Conservation (phyloP, 2,797 vertebrate species). For the Remorina albescens region DNA sequence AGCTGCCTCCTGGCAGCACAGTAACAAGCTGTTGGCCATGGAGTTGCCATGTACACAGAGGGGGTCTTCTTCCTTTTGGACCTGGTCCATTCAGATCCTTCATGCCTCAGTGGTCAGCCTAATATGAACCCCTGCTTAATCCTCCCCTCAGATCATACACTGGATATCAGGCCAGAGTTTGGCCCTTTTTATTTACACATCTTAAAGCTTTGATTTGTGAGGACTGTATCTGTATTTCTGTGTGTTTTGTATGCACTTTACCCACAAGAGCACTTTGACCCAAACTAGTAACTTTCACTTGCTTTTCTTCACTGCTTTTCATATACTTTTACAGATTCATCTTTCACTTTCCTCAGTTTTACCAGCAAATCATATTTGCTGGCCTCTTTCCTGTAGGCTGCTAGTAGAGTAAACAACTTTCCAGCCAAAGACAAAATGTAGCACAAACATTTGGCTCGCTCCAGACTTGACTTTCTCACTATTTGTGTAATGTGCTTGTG, state of each 20-base stretch:
- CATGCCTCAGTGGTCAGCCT: slow-evolving; percentile 73
- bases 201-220: slow-evolving; percentile 26
- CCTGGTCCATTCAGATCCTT: slow-evolving; percentile 61
- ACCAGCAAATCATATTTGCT: slow-evolving; percentile 19
- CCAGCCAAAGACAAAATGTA: slow-evolving; percentile 54
- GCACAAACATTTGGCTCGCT: slow-evolving; percentile 60
- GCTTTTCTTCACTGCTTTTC: no score
- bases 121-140: slow-evolving; percentile 70
- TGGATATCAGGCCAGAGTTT: slow-evolving; percentile 35
- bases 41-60: slow-evolving; percentile 75
- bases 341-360: slow-evolving; percentile 11
- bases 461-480: slow-evolving; percentile 51
- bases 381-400: slow-evolving; percentile 44
- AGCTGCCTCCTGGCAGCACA: slow-evolving; percentile 74
- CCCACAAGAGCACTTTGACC: not conserved
- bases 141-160: slow-evolving; percentile 56
- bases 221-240: not conserved
- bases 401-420: slow-evolving; percentile 58
- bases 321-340: slow-evolving; percentile 24
- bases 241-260: slow-evolving; percentile 6
- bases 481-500: slow-evolving; percentile 50
- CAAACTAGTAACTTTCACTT: not conserved
- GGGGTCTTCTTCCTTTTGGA: slow-evolving; percentile 71
- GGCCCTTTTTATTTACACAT: slow-evolving; percentile 44
- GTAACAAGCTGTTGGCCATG: slow-evolving; percentile 76